These are phyloP conservation scores for Taxidea taxus DNA, from an alignment of 2,113 vertebrate species.

Conservation along the genomic window DNA sequence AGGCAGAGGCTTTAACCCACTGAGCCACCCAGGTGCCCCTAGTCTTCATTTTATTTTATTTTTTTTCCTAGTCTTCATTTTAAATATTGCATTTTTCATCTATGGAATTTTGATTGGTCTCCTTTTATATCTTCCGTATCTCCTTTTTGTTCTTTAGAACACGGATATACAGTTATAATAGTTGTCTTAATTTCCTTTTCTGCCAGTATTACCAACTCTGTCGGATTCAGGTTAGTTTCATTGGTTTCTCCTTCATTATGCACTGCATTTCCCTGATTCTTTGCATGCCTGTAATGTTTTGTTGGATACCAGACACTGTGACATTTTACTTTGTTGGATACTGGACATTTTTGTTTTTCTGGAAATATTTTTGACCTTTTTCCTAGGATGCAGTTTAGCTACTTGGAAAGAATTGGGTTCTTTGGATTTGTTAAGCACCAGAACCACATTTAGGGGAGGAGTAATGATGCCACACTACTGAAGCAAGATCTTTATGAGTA, in stretches of 20 bases:
- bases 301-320: neutral
- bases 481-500: neutral
- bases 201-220: neutral
- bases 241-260: neutral
- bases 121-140: neutral
- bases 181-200: slow-evolving; percentile 1
- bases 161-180: neutral
- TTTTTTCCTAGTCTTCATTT: neutral
- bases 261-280: neutral
- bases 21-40: too few species aligned
- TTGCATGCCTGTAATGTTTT: neutral
- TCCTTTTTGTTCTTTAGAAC: neutral
- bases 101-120: neutral
- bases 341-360: neutral
- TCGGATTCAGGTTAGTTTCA: neutral
- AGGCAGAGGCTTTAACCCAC: too few species aligned
- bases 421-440: neutral
- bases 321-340: neutral
- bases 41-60: too few species aligned
- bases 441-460: neutral
- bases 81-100: neutral
- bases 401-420: neutral
- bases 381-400: neutral
- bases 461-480: neutral
- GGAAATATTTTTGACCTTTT: neutral